Percentiles rank a stretch among this genome's conserved stretches.
phyloP scores from a whole-genome alignment of 2,797 vertebrate genomes.

The Salarias fasciatus region DNA sequence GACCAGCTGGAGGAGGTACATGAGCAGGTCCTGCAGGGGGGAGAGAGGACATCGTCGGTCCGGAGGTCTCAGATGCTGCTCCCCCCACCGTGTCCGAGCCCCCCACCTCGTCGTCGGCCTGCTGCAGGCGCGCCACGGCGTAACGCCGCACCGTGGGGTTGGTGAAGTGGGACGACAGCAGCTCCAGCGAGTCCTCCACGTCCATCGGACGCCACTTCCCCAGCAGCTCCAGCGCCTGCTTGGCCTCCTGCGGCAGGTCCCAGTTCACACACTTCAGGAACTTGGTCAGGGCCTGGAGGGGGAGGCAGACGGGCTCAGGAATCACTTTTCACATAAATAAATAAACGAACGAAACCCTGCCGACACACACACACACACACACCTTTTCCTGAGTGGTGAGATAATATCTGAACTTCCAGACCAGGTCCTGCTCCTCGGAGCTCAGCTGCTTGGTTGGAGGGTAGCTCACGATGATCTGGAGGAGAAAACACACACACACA shows the following conservation, averaged over 20 bases:
- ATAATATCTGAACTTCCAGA: constrained; percentile 99
- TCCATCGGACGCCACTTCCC: constrained; percentile 99
- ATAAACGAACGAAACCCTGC: too few relatives aligned
- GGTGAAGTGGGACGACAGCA: constrained; percentile 94
- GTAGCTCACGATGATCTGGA: constrained; percentile 96
- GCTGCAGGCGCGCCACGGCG: constrained; percentile 91
- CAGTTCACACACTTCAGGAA: constrained; percentile 99
- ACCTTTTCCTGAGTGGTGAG: constrained; percentile 99
- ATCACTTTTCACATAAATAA: too few relatives aligned
- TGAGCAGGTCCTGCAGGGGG: constrained; percentile 89
- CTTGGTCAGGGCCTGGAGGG: constrained; percentile 93
- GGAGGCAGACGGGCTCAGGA: not conserved
- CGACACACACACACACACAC: too few relatives aligned
- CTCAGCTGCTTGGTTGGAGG: constrained; percentile 97
- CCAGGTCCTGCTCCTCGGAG: constrained; percentile 97
- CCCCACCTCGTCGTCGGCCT: constrained; percentile 96
- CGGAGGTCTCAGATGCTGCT: too few relatives aligned
- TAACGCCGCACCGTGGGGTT: constrained; percentile 97
- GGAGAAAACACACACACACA: constrained; percentile 8
- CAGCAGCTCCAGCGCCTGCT: constrained; percentile 95
- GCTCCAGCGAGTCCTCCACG: constrained; percentile 95
- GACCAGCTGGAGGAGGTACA: constrained; percentile 97
- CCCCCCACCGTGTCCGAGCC: too few relatives aligned
- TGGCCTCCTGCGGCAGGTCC: constrained; percentile 97
- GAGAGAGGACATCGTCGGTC: too few relatives aligned